These are phyloP conservation scores for Cephus pulcher DNA, from an alignment of 2,888 invertebrate species.

Conservation along the genomic window DNA sequence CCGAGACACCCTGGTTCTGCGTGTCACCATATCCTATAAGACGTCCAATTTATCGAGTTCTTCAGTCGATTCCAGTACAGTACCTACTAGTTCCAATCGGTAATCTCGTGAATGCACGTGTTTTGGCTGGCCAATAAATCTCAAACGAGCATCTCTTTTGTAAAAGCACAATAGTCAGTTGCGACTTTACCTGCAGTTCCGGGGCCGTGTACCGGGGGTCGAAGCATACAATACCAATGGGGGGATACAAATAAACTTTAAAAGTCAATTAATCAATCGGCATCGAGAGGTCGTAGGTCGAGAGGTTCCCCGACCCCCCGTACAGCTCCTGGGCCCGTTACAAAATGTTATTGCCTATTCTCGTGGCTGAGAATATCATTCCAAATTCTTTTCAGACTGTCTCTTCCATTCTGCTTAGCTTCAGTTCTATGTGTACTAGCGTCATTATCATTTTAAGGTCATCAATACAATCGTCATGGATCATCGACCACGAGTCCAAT, in stretches of 20 bases:
- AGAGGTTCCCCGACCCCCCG: constrained; percentile 29
- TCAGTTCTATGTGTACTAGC: background rate
- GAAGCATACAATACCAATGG: constrained; percentile 44
- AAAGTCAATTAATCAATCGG: constrained; percentile 53
- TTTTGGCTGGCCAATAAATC: constrained; percentile 37
- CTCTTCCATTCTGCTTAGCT: background rate
- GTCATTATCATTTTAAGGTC: background rate
- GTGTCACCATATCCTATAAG: too few species aligned
- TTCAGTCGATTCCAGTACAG: background rate
- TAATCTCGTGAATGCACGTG: constrained; percentile 21
- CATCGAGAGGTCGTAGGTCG: constrained; percentile 32
- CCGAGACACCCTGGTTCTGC: too few species aligned
- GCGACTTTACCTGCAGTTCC: background rate
- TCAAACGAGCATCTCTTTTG: constrained; percentile 29
- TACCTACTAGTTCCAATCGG: background rate
- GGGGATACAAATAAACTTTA: constrained; percentile 47
- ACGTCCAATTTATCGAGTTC: too few species aligned
- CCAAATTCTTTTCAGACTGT: background rate
- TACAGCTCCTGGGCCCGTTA: background rate
- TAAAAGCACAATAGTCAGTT: constrained; percentile 22
- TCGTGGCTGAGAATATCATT: background rate
- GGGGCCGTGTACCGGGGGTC: constrained; percentile 7
- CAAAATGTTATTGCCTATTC: constrained; percentile 5
- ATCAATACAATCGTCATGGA: background rate
- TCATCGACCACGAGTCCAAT: background rate